These are phyloP conservation scores for Unio pictorum DNA, from an alignment of 2,888 invertebrate genomes.

Conservation along the genomic window DNA sequence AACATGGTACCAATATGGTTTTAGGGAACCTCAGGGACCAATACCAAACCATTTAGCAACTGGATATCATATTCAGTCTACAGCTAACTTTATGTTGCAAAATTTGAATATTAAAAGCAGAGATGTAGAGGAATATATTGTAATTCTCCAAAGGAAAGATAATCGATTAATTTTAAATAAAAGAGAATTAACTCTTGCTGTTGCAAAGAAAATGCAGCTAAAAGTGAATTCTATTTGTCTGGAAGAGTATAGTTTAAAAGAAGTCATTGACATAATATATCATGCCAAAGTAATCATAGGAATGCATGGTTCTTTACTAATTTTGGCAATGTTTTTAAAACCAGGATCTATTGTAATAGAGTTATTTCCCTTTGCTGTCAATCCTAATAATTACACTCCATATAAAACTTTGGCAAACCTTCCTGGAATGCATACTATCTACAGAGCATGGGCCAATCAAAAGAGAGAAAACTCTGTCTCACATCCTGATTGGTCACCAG, in stretches of 20 bases:
- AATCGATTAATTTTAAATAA: slow-evolving; percentile 73
- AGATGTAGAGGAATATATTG: slow-evolving; percentile 39
- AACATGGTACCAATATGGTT: slow-evolving; percentile 75
- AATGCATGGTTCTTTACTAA: slow-evolving; percentile 73
- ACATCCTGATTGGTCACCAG: slow-evolving; percentile 68
- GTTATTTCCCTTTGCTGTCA: slow-evolving; percentile 74
- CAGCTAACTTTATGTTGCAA: slow-evolving; percentile 30
- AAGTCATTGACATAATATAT: slow-evolving; percentile 57
- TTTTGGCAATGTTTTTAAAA: slow-evolving; percentile 71
- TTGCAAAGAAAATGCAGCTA: slow-evolving; percentile 49
- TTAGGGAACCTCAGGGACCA: slow-evolving; percentile 71
- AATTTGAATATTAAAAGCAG: slow-evolving; percentile 16
- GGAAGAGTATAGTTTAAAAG: slow-evolving; percentile 57
- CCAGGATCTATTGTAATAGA: slow-evolving; percentile 71
- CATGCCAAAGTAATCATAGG: slow-evolving; percentile 66
- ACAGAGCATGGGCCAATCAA: slow-evolving; percentile 71
- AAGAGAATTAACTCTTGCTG: slow-evolving; percentile 63
- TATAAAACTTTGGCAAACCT: slow-evolving; percentile 70
- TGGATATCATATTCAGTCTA: slow-evolving; percentile 34
- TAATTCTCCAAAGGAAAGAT: slow-evolving; percentile 67
- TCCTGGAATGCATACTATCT: slow-evolving; percentile 65
- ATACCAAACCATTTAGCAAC: slow-evolving; percentile 42
- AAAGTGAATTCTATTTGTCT: slow-evolving; percentile 58
- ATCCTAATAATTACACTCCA: slow-evolving; percentile 72
- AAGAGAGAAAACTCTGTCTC: slow-evolving; percentile 59